A percentile compares a stretch with the other conserved stretches of the same genome.
These are phyloP conservation scores for Oophaga pumilio DNA, from an alignment of 2,113 vertebrate genomes.

Conservation along the genomic window DNA sequence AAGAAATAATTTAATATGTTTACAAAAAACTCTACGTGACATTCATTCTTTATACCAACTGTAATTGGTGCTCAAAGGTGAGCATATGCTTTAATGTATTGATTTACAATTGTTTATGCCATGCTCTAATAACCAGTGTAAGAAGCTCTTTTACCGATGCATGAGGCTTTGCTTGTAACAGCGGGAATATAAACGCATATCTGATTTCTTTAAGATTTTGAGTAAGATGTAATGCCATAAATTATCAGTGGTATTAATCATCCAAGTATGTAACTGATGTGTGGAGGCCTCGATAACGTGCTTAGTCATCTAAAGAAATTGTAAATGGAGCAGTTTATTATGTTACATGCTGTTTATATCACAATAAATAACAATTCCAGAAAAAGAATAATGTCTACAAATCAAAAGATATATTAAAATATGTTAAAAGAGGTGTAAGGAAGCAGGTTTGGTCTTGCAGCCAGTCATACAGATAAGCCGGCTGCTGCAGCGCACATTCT, in stretches of 20 bases:
- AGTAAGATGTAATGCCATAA: constrained; percentile 4
- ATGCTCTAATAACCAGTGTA: background rate
- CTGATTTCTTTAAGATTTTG: background rate
- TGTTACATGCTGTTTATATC: too few species aligned
- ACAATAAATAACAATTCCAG: background rate
- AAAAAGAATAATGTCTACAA: too few species aligned
- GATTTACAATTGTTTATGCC: background rate
- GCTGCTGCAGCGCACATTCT: too few species aligned
- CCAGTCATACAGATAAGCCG: too few species aligned
- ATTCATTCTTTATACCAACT: background rate
- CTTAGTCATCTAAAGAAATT: background rate
- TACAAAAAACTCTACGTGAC: background rate
- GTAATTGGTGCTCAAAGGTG: background rate
- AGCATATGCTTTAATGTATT: background rate
- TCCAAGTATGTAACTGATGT: background rate
- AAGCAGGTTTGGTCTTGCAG: too few species aligned
- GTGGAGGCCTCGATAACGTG: background rate
- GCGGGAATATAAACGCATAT: background rate
- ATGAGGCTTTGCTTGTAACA: background rate
- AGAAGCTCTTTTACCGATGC: background rate
- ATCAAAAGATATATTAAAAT: background rate
- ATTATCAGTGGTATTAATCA: background rate
- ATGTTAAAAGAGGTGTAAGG: background rate
- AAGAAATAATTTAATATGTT: background rate
- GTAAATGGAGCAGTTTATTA: too few species aligned